A percentile compares a stretch with the other conserved stretches of the same genome.
These are phyloP conservation scores for Colletes collaris DNA, from an alignment of 2,888 invertebrate genomes.

Conservation along the genomic window DNA sequence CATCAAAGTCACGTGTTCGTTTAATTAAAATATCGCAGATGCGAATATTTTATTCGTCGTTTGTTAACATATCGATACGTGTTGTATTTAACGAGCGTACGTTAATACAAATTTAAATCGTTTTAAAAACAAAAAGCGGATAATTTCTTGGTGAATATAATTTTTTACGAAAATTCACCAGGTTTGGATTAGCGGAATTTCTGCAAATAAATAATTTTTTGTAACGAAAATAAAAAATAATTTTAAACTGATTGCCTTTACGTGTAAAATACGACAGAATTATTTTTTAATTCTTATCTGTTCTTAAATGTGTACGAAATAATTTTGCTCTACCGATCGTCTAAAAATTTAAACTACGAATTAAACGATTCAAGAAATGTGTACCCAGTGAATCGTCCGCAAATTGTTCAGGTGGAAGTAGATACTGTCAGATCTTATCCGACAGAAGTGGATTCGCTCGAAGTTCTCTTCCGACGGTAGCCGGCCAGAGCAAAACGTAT, in stretches of 20 bases:
- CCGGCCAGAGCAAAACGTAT: conserved; percentile 27
- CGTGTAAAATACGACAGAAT: too few species aligned
- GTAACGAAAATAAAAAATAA: background rate
- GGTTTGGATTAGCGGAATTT: background rate
- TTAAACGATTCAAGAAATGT: background rate
- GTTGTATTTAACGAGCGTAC: conserved; percentile 1
- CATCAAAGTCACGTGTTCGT: conserved; percentile 48
- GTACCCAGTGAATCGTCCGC: background rate
- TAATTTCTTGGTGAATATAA: background rate
- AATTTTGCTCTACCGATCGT: too few species aligned
- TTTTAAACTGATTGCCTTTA: background rate
- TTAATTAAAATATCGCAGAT: conserved; percentile 41
- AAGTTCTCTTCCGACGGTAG: conserved; percentile 65
- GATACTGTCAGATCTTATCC: conserved; percentile 63
- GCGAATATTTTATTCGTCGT: conserved; percentile 25
- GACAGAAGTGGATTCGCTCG: conserved; percentile 53
- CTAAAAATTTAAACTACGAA: too few species aligned
- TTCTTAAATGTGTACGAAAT: too few species aligned
- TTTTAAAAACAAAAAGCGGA: background rate
- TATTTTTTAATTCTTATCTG: too few species aligned
- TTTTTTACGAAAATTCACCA: background rate
- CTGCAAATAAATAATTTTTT: too few species aligned
- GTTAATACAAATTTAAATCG: background rate
- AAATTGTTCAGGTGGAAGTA: conserved; percentile 60
- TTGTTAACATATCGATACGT: conserved; percentile 20